Base-by-base conservation (phyloP, 2,113 vertebrate species). In the Riparia riparia region DNA sequence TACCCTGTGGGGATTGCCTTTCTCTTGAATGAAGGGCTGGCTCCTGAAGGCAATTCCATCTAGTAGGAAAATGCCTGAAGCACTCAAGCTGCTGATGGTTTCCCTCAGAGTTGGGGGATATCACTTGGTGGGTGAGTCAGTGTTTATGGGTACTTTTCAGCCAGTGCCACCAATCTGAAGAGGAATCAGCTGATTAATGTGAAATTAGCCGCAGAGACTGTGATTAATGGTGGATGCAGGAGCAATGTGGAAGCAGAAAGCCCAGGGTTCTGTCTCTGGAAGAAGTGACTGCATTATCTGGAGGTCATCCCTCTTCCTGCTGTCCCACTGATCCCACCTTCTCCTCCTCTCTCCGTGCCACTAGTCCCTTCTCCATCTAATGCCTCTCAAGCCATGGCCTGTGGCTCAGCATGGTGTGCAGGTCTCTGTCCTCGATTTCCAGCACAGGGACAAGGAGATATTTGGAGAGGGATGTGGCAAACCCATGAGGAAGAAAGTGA, bases 221-320 rank as follows among this genome's bases (percentile, higher is more conserved):
- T 76, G 63, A 76, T 76, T 76, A 90, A 54, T 54, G 37, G 37
- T 63, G 71, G 39, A n/a, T 78, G 80, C 47, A 78, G 34, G 26
- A 76, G 28, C 17, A 53, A 17, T 0, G 0, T 0, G 28, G 37
- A 50, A 37, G 37, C 37, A 68, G 44, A 47, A 76, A 85, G 65
- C 5, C 21, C 17, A 31, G 3, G 20, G 77, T 4, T 74, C 78
- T 66, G 47, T 15, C 65, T 58, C 60, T 89, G 32, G 19, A 73
- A 39, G 42, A 86, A 5, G 13, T 1, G 41, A 17, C 7, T 61
- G 58, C 13, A 2, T 53, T 73, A 29, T 7, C 17, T 8, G 19
- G 32, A 84, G 47, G 64, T 15, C 10, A 25, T 4, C 8, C 7
- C 17, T 60, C 49, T 49, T 78, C 41, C 68, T 64, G 31, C 29